Base-by-base conservation (phyloP, 2,888 invertebrate species). In the Drepanosiphum platanoidis region DNA sequence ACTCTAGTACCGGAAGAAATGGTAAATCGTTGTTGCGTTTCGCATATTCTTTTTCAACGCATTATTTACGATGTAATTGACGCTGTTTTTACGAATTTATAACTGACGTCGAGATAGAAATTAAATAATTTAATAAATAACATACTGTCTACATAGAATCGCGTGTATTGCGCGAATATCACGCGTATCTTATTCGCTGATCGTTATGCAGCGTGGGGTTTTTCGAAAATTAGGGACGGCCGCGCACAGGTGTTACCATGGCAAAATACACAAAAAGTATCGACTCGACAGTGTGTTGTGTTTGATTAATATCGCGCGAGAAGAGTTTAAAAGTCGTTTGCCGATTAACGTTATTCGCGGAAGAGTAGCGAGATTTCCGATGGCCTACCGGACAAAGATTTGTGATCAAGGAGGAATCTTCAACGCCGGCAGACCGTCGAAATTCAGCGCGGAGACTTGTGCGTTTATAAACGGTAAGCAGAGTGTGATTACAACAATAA, bases 301-400 rank as follows among this genome's bases (percentile, higher is more conserved):
- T 61, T 61, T 61, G 36, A 77, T 77, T 77, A 61, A 77, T 68
- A 79, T 39, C 11, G n/a, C 46, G 8, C 22, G 66, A 1, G 22
- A 11, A 3, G 2, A n/a, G 22, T 46, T 72, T 22, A 13, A 15
- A 34, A 5, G 32, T 3, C 27, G 18, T 30, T 34, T 8, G 22
- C n/a, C 11, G 18, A 36, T 77, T 1, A 13, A 30, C n/a, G 3
- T 15, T 39, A 3, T 39, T 30, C 9, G 3, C 64, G 9, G 9
- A 13, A 4, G 1, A 22, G n/a, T 3, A 11, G 11, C 0, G 3
- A 3, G 3, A 34, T 61, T 13, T 27, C 15, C 8, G 52, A 84
- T 84, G 83, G 83, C 83, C 7, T 30, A 84, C 22, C 58, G 83
- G 3, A 84, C 83, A 36, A 84, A 84, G 58, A 66, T 84, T 36